A percentile compares a stretch with the other conserved stretches of the same genome.
Evolutionary conservation across 2,113 vertebrate genomes (phyloP).

Genomic region (Pampusana beccarii): DNA sequence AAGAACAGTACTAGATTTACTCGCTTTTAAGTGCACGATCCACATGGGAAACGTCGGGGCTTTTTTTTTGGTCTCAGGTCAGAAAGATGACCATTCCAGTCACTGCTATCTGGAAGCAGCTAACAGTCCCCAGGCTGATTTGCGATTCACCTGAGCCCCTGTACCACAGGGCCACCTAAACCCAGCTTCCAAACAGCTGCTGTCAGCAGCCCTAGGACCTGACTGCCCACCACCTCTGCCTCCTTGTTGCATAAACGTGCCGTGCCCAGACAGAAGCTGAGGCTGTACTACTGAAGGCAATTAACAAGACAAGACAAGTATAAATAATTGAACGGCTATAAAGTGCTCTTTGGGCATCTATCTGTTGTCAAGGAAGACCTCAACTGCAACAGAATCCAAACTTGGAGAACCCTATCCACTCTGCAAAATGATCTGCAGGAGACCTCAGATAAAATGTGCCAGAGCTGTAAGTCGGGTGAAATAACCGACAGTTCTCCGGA

Average conservation of each 20-base stretch:
- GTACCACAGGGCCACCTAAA: not conserved
- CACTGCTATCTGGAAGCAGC: not conserved
- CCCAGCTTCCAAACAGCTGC: not conserved
- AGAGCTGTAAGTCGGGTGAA: not conserved
- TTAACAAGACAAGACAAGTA: conserved; percentile 65
- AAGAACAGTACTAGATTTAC: not conserved
- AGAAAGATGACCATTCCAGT: not conserved
- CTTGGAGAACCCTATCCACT: conserved; percentile 40
- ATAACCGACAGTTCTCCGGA: not conserved
- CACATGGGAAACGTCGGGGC: not conserved
- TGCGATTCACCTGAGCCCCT: not conserved
- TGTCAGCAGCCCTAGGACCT: not conserved
- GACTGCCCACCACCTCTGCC: not conserved
- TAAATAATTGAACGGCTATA: conserved; percentile 72
- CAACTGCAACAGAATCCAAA: conserved; percentile 68
- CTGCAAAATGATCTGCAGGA: conserved; percentile 44
- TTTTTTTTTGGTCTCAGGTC: not conserved
- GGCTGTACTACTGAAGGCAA: conserved; percentile 37
- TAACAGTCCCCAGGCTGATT: not conserved
- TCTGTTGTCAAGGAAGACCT: conserved; percentile 53
- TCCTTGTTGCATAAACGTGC: not conserved
- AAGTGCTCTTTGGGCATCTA: conserved; percentile 50
- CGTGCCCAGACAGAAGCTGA: not conserved
- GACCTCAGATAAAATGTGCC: conserved; percentile 1
- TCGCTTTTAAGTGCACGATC: not conserved